Evolutionary conservation across 1,140 invertebrate genomes (phyloP).

Genomic region (Danaus melanippus): DNA sequence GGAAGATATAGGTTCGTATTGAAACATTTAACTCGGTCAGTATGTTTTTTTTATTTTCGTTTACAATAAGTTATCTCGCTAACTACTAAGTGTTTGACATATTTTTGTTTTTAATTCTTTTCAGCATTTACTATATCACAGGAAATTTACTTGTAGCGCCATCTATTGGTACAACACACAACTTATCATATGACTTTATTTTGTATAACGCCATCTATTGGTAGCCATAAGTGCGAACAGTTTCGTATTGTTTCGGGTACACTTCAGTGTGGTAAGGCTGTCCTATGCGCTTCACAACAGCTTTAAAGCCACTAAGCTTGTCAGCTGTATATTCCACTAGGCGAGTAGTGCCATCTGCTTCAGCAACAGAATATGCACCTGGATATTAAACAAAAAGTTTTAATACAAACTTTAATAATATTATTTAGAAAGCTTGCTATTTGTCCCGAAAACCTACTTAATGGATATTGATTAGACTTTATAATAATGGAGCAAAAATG

Average conservation of each 20-base stretch:
- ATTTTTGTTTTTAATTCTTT: too few relatives aligned
- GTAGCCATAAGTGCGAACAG: constrained; percentile 42
- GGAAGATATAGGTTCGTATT: too few relatives aligned
- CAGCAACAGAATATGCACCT: constrained; percentile 73
- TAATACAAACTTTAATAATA: too few relatives aligned
- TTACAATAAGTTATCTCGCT: too few relatives aligned
- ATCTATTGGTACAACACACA: constrained; percentile 15
- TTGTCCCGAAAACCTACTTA: too few relatives aligned
- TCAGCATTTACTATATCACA: too few relatives aligned
- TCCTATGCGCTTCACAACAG: constrained; percentile 70
- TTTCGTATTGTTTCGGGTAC: constrained; percentile 39
- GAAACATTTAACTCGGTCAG: too few relatives aligned
- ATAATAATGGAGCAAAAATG: too few relatives aligned
- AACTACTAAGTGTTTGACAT: too few relatives aligned
- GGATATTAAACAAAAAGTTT: constrained; percentile 16
- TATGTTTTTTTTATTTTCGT: too few relatives aligned
- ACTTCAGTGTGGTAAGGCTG: constrained; percentile 67
- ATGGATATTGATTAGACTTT: too few relatives aligned
- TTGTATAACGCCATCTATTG: constrained; percentile 47
- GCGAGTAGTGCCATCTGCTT: constrained; percentile 74
- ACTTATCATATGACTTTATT: background rate
- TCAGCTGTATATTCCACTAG: constrained; percentile 74
- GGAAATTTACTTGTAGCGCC: constrained; percentile 10
- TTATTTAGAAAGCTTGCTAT: too few relatives aligned
- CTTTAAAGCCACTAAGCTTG: constrained; percentile 71